Conservation (phyloP, 2,888 invertebrate species). For the Ornithoptera priamus region DNA sequence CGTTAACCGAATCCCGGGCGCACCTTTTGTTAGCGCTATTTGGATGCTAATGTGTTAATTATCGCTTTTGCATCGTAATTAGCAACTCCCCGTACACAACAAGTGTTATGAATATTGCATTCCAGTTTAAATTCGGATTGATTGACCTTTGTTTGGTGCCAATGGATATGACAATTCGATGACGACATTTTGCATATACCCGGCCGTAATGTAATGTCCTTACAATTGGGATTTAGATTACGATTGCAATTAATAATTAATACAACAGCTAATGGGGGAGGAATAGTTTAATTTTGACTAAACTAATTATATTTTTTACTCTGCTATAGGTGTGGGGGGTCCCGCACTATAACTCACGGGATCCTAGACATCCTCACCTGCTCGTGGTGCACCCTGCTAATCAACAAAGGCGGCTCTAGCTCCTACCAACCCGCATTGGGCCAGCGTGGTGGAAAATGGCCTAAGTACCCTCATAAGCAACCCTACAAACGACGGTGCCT, state of each 20-base stretch:
- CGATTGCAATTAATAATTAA: not conserved
- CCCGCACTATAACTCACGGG: no score
- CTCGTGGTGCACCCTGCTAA: no score
- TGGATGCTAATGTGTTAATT: slow-evolving; percentile 77
- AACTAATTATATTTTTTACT: no score
- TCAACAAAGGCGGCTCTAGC: no score
- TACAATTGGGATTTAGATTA: not conserved
- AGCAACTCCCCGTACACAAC: slow-evolving; percentile 41
- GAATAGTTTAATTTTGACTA: no score
- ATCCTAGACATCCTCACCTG: no score
- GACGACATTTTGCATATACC: slow-evolving; percentile 20
- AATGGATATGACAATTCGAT: slow-evolving; percentile 27
- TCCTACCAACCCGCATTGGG: no score
- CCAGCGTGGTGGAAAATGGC: no score
- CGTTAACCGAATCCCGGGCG: slow-evolving; percentile 48
- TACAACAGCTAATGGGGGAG: not conserved
- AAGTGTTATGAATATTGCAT: slow-evolving; percentile 72
- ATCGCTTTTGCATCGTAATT: slow-evolving; percentile 74
- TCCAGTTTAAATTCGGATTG: slow-evolving; percentile 58
- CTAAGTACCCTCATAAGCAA: no score
- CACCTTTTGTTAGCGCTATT: slow-evolving; percentile 74
- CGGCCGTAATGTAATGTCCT: not conserved
- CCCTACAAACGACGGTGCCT: no score
- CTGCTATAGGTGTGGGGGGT: no score
- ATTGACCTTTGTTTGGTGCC: slow-evolving; percentile 54